These are phyloP conservation scores for Caenorhabditis sinica DNA, from an alignment of 2,888 invertebrate species.

Conservation along the genomic window DNA sequence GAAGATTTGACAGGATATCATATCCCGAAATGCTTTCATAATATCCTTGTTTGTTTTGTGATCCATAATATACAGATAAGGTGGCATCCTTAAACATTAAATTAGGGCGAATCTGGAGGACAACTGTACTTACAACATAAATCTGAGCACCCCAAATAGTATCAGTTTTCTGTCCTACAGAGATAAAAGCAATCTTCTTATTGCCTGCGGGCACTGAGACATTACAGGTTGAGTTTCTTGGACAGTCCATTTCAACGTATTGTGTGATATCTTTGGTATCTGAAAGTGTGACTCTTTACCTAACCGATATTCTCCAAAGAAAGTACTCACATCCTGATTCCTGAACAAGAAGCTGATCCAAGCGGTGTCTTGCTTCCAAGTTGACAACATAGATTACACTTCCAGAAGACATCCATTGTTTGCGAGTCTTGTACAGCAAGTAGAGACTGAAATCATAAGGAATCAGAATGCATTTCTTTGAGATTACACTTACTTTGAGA, in stretches of 20 bases:
- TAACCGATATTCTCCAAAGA: background rate
- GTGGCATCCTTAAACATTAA: background rate
- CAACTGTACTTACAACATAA: slow-evolving; percentile 9
- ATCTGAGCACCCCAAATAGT: background rate
- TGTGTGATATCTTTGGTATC: slow-evolving; percentile 36
- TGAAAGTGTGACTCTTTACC: too few relatives aligned
- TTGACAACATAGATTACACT: slow-evolving; percentile 15
- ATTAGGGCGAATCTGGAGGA: background rate
- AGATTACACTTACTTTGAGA: slow-evolving; percentile 24
- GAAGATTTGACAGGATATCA: slow-evolving; percentile 14
- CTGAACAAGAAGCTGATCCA: slow-evolving; percentile 16
- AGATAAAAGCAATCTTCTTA: slow-evolving; percentile 11
- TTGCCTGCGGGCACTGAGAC: slow-evolving; percentile 10
- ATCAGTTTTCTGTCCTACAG: background rate
- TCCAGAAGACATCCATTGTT: slow-evolving; percentile 30
- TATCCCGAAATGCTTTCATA: background rate
- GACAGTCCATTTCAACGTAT: slow-evolving; percentile 25
- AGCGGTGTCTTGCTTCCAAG: background rate
- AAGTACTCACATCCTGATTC: slow-evolving; percentile 15
- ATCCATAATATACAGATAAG: slow-evolving; percentile 9
- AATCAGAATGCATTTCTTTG: background rate
- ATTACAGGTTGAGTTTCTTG: background rate
- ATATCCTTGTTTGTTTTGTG: background rate
- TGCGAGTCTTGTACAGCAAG: slow-evolving; percentile 17
- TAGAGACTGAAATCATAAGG: slow-evolving; percentile 20